Conservation (phyloP, 2,113 vertebrate genomes). For the Alligator mississippiensis region DNA sequence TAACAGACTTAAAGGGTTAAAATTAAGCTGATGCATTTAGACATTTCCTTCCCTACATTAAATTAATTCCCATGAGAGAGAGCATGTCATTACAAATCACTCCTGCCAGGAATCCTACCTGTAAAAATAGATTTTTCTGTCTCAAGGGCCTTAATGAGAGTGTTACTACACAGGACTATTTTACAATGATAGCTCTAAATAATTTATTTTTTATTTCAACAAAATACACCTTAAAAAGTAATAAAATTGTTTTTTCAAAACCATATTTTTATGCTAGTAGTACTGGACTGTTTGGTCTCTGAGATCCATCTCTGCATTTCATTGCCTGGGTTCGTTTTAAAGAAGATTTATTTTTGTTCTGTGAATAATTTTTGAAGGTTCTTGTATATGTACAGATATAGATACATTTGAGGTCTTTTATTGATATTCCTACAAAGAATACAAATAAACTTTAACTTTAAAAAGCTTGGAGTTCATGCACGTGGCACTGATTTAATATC, state of each 20-base stretch:
- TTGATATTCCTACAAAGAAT: constrained; percentile 85
- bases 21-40: constrained; percentile 55
- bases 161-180: constrained; percentile 78
- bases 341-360: constrained; percentile 89
- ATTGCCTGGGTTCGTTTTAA: constrained; percentile 85
- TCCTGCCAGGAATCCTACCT: constrained; percentile 71
- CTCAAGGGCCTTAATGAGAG: constrained; percentile 82
- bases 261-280: constrained; percentile 84
- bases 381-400: constrained; percentile 87
- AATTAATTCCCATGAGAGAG: constrained; percentile 31
- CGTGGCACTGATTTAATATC: neutral
- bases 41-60: constrained; percentile 46
- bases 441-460: constrained; percentile 88
- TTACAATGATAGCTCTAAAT: constrained; percentile 81
- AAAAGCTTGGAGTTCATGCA: constrained; percentile 71
- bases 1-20: constrained; percentile 45
- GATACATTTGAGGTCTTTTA: constrained; percentile 87
- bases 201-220: constrained; percentile 87
- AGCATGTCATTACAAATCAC: constrained; percentile 44
- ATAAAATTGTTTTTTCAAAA: constrained; percentile 80
- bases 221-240: constrained; percentile 77
- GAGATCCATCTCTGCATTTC: constrained; percentile 83
- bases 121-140: constrained; percentile 73
- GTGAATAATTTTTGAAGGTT: constrained; percentile 87
- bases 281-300: constrained; percentile 78